These are phyloP conservation scores for Tetragnatha versicolor DNA, from an alignment of 1,140 invertebrate species.

Conservation along the genomic window DNA sequence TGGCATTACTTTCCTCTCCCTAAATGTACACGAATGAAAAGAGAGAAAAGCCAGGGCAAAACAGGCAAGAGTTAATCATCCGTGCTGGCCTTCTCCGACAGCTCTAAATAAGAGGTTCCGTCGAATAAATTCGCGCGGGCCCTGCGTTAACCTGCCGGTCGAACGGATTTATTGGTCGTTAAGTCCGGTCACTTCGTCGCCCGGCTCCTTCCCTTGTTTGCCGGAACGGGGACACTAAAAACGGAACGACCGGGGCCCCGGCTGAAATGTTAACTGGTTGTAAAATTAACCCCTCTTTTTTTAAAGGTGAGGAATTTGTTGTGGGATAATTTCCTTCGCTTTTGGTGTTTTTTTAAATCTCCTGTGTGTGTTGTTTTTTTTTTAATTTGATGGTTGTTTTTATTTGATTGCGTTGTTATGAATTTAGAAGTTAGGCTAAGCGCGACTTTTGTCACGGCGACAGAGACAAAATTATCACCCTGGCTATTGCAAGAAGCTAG, in stretches of 20 bases:
- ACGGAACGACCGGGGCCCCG: neutral
- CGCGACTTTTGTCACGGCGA: no score
- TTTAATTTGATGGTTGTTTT: no score
- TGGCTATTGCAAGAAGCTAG: no score
- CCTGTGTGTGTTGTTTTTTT: no score
- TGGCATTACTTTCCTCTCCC: neutral
- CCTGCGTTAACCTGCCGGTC: constrained; percentile 38
- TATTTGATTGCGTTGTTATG: no score
- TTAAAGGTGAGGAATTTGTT: neutral
- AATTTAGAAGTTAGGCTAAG: no score
- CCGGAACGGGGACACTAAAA: constrained; percentile 7
- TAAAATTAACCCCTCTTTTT: constrained; percentile 26
- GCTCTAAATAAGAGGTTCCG: constrained; percentile 46
- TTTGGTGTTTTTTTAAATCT: no score
- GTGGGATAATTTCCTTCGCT: neutral
- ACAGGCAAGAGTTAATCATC: constrained; percentile 28
- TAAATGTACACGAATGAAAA: neutral
- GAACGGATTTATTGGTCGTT: constrained; percentile 46
- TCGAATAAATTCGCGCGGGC: constrained; percentile 50
- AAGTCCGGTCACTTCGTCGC: constrained; percentile 26
- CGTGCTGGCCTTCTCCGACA: neutral
- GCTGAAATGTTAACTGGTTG: constrained; percentile 1
- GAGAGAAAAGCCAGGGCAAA: neutral
- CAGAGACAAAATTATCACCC: no score
- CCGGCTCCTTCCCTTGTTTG: constrained; percentile 9